A percentile compares a stretch with the other conserved stretches of the same genome.
These are phyloP conservation scores for Corella eumyota DNA, from an alignment of 23 tunicate species.

Conservation along the genomic window DNA sequence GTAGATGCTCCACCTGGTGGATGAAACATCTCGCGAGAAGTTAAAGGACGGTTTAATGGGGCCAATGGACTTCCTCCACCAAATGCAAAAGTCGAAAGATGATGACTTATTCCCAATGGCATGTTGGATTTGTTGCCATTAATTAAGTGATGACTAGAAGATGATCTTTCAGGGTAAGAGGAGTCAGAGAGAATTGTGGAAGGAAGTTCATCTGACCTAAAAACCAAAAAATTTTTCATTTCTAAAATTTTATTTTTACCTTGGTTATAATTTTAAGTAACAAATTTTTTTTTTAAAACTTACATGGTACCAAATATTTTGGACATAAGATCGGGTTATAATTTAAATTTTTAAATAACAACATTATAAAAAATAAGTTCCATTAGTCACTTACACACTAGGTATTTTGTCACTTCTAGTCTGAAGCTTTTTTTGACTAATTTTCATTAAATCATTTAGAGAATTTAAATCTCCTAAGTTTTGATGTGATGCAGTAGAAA, in stretches of 20 bases:
- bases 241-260: no score
- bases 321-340: background rate
- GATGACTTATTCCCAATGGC: constrained; percentile 6
- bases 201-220: constrained; percentile 20
- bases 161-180: constrained; percentile 6
- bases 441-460: constrained; percentile 71
- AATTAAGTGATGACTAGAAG: constrained; percentile 15
- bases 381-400: constrained; percentile 4
- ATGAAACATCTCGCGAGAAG: constrained; percentile 11
- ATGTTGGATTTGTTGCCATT: constrained; percentile 1
- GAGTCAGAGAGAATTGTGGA: constrained; percentile 8
- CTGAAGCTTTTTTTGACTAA: constrained; percentile 76
- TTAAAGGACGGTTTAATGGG: constrained; percentile 10
- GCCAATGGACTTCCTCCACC: constrained; percentile 21
- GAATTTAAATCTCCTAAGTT: constrained; percentile 28
- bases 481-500: constrained; percentile 37
- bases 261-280: no score
- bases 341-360: background rate
- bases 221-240: no score
- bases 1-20: background rate
- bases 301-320: background rate
- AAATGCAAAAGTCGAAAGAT: constrained; percentile 10
- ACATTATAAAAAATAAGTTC: background rate
- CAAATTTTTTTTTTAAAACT: no score
- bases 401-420: constrained; percentile 28